Percentiles rank a stretch among this genome's conserved stretches.
Evolutionary conservation across 1,140 invertebrate species (phyloP).

Genomic region (Penaeus indicus): DNA sequence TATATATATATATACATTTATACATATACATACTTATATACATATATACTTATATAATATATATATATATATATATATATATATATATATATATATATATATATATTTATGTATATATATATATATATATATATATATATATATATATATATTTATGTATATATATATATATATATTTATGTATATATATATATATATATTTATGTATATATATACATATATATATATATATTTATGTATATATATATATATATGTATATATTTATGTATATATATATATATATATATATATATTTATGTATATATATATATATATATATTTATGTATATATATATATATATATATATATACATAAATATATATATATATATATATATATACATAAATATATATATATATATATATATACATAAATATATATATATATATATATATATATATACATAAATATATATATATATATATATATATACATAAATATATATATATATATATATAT

Average conservation of each 20-base stretch:
- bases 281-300: conserved; percentile 40
- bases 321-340: conserved; percentile 44
- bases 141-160: conserved; percentile 4
- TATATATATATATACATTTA: not conserved
- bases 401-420: conserved; percentile 28
- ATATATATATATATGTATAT: conserved; percentile 44
- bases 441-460: conserved; percentile 23
- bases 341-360: conserved; percentile 44
- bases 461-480: conserved; percentile 22
- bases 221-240: conserved; percentile 43
- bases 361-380: conserved; percentile 37
- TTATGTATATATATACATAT: conserved; percentile 32
- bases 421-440: conserved; percentile 3
- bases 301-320: conserved; percentile 40
- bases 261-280: conserved; percentile 46
- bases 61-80: conserved; percentile 25
- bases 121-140: conserved; percentile 28
- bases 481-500: conserved; percentile 27
- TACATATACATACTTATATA: conserved; percentile 26
- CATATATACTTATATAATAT: too few species aligned
- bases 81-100: conserved; percentile 26
- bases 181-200: conserved; percentile 37
- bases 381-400: conserved; percentile 19
- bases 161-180: conserved; percentile 11
- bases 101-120: conserved; percentile 7